Conservation (phyloP, 1,140 invertebrate genomes). For the Megathymus violae region DNA sequence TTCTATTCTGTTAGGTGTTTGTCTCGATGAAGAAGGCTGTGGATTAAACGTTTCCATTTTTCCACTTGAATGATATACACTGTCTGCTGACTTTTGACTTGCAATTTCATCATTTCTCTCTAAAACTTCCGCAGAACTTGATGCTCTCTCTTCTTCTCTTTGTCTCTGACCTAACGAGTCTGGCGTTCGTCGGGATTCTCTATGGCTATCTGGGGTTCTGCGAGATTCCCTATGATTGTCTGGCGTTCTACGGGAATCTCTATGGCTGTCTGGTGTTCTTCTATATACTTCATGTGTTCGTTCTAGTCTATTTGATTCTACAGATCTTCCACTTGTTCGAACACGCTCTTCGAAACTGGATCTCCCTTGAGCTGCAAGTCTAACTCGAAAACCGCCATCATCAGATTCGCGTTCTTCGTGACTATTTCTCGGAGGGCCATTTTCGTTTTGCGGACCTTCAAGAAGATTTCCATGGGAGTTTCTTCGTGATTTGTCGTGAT, state of each 20-base stretch:
- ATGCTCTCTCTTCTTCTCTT: slow-evolving; percentile 56
- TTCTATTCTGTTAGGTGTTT: slow-evolving; percentile 77
- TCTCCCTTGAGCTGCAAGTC: slow-evolving; percentile 71
- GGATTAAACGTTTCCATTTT: slow-evolving; percentile 70
- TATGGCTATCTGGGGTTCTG: slow-evolving; percentile 53
- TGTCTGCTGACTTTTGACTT: slow-evolving; percentile 76
- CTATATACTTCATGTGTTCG: slow-evolving; percentile 67
- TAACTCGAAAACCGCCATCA: slow-evolving; percentile 84
- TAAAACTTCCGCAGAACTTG: slow-evolving; percentile 47
- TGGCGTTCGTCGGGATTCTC: slow-evolving; percentile 62
- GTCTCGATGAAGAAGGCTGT: slow-evolving; percentile 72
- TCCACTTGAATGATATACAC: slow-evolving; percentile 71
- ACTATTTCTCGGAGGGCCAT: slow-evolving; percentile 48
- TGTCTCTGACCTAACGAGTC: slow-evolving; percentile 66
- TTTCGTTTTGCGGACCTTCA: slow-evolving; percentile 70
- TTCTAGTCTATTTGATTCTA: slow-evolving; percentile 63
- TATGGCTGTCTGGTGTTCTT: slow-evolving; percentile 66
- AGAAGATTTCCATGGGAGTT: slow-evolving; percentile 85
- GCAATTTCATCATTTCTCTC: slow-evolving; percentile 74
- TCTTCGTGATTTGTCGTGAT: slow-evolving; percentile 74
- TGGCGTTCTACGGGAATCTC: slow-evolving; percentile 50
- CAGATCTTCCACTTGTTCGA: slow-evolving; percentile 70
- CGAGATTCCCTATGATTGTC: slow-evolving; percentile 48
- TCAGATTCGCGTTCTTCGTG: slow-evolving; percentile 84
- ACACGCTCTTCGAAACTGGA: slow-evolving; percentile 76